Evolutionary conservation across 37 sponge, comb jelly and placozoan genomes (phyloP).

Genomic region (Ianthella basta): DNA sequence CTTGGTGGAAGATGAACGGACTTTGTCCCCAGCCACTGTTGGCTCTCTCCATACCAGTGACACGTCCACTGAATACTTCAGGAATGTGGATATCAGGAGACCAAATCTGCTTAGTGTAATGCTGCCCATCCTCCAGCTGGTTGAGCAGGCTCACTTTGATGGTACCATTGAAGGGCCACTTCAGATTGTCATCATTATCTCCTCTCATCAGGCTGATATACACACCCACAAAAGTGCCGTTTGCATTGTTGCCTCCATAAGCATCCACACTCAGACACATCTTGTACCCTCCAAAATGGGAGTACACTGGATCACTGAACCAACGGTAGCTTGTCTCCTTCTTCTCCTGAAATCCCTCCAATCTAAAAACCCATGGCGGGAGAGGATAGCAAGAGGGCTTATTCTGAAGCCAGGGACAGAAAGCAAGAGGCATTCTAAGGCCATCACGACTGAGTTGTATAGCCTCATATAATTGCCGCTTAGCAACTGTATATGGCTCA

Average conservation of each 20-base stretch:
- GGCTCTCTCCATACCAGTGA: no score
- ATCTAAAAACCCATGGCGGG: conserved; percentile 10
- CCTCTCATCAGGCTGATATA: conserved; percentile 49
- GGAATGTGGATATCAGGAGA: no score
- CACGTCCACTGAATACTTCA: no score
- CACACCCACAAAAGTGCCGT: conserved; percentile 42
- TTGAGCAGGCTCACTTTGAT: conserved; percentile 55
- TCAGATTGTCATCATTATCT: conserved; percentile 40
- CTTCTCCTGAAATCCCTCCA: conserved; percentile 18
- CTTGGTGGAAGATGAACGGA: no score
- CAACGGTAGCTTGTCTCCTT: conserved; percentile 3
- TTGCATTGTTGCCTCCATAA: not conserved
- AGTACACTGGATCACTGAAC: conserved; percentile 48
- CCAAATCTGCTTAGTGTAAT: not conserved
- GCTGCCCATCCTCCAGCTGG: conserved; percentile 42
- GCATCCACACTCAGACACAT: conserved; percentile 44
- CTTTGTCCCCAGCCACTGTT: no score
- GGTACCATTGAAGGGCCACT: conserved; percentile 54
- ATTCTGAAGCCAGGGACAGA: conserved; percentile 36
- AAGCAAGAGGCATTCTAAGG: no score
- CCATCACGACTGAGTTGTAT: no score
- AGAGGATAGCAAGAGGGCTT: not conserved
- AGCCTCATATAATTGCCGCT: no score
- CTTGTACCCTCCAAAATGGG: conserved; percentile 52
- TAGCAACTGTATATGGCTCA: no score